phyloP scores from a whole-genome alignment of 2,113 vertebrate genomes.

The Eurypyga helias region DNA sequence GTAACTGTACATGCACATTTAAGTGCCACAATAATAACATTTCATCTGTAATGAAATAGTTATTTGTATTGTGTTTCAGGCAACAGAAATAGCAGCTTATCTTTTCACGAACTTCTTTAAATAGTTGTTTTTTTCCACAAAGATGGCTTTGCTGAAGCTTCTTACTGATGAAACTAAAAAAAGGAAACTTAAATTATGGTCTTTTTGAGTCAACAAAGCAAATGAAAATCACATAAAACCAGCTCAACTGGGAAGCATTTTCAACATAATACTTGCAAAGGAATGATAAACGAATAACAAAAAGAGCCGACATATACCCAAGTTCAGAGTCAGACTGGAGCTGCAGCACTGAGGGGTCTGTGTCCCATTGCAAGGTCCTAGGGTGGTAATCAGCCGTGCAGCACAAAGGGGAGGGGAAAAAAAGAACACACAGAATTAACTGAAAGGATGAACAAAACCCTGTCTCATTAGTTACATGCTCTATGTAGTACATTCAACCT shows the following conservation, averaged over 20 bases:
- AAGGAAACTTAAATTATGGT: slow-evolving; percentile 48
- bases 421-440: slow-evolving; percentile 86
- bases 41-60: slow-evolving; percentile 67
- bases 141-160: slow-evolving; percentile 38
- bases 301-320: slow-evolving; percentile 88
- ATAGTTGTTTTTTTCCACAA: neutral
- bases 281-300: slow-evolving; percentile 59
- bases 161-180: slow-evolving; percentile 20
- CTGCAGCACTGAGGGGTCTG: slow-evolving; percentile 98
- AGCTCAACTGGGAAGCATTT: slow-evolving; percentile 28
- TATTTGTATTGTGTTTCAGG: slow-evolving; percentile 11
- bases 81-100: slow-evolving; percentile 29
- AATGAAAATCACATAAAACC: slow-evolving; percentile 18
- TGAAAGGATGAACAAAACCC: slow-evolving; percentile 67
- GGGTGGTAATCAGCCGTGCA: slow-evolving; percentile 79
- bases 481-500: slow-evolving; percentile 43
- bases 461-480: slow-evolving; percentile 60
- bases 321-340: slow-evolving; percentile 98
- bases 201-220: slow-evolving; percentile 37
- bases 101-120: slow-evolving; percentile 40
- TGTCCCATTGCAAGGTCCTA: slow-evolving; percentile 99
- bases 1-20: slow-evolving; percentile 7
- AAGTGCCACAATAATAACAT: slow-evolving; percentile 53
- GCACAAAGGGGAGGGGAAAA: slow-evolving; percentile 71
- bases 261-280: slow-evolving; percentile 68